Base-by-base conservation (phyloP, 2,113 vertebrate species). In the Columbina picui region DNA sequence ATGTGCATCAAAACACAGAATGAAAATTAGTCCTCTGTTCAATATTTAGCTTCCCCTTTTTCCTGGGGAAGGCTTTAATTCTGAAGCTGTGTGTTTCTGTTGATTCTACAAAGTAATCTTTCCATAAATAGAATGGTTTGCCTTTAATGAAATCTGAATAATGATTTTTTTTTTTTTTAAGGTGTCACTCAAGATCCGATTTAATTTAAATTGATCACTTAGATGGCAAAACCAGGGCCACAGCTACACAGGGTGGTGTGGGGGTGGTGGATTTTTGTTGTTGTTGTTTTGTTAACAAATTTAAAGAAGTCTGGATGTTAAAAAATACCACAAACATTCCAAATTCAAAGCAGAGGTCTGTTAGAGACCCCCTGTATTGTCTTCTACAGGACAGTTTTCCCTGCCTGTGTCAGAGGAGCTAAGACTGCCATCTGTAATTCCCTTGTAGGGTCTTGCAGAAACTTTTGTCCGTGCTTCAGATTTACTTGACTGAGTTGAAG, bases 381-480 rank as follows among this genome's bases (percentile, higher is more conserved):
- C 25, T 67, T 39, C 30, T 49, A 3, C 2, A 29, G 39, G n/a
- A 25, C 2, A 12, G 49, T 21, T 32, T 29, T 52, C 45, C 9
- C 17, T 78, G 71, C 19, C 38, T 6, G 19, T 67, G 30, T 19
- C 43, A 21, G 53, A 52, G 16, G 47, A 68, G 55, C 7, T 15
- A 3, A 22, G 55, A 0, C 12, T 34, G 43, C 18, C 6, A 1
- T 0, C 16, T 1, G 1, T 14, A 2, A 17, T 18, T 49, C 8
- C 29, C 14, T 13, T 5, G 16, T 22, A 12, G 64, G 61, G 10
- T 21, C 41, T 38, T 30, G 2, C 18, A n/a, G 70, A 56, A 84
- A 61, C 13, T 39, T 7, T 12, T 6, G 6, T 15, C 55, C 18
- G 47, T 26, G n/a, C 30, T 50, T 55, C 39, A 14, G 0, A 11